phyloP scores from a whole-genome alignment of 1,140 invertebrate genomes.

The Carcinoscorpius rotundicauda region DNA sequence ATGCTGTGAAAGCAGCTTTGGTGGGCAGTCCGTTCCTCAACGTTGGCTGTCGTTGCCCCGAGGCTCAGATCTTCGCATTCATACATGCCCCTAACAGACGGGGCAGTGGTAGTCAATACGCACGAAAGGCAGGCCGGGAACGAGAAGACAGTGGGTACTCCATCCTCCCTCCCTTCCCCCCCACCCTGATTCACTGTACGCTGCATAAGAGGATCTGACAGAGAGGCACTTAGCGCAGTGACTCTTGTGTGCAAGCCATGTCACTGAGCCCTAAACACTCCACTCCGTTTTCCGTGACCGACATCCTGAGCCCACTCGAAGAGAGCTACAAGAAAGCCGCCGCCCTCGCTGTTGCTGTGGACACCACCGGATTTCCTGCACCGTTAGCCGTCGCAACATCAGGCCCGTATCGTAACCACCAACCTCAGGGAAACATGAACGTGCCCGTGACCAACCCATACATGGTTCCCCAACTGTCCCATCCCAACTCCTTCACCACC shows the following conservation, averaged over 20 bases:
- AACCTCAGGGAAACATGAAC: conserved; percentile 42
- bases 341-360: conserved; percentile 11
- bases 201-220: neutral
- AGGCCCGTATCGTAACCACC: too few relatives aligned
- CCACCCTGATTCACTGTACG: too few relatives aligned
- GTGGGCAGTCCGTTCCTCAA: too few relatives aligned
- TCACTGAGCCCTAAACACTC: conserved; percentile 49
- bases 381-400: too few relatives aligned
- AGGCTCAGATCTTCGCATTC: too few relatives aligned
- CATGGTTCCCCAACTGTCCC: conserved; percentile 39
- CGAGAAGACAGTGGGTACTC: too few relatives aligned
- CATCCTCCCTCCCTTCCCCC: too few relatives aligned
- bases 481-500: conserved; percentile 40
- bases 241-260: conserved; percentile 27
- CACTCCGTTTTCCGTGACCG: conserved; percentile 87
- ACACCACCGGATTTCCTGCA: neutral
- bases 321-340: conserved; percentile 66
- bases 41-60: too few relatives aligned
- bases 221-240: neutral
- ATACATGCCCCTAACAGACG: too few relatives aligned
- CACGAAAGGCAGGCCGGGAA: too few relatives aligned
- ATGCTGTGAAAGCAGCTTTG: too few relatives aligned
- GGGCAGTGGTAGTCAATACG: too few relatives aligned
- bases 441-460: conserved; percentile 52
- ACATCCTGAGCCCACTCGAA: conserved; percentile 86